Base-by-base conservation (phyloP, 1,140 invertebrate genomes). In the Aphis gossypii region DNA sequence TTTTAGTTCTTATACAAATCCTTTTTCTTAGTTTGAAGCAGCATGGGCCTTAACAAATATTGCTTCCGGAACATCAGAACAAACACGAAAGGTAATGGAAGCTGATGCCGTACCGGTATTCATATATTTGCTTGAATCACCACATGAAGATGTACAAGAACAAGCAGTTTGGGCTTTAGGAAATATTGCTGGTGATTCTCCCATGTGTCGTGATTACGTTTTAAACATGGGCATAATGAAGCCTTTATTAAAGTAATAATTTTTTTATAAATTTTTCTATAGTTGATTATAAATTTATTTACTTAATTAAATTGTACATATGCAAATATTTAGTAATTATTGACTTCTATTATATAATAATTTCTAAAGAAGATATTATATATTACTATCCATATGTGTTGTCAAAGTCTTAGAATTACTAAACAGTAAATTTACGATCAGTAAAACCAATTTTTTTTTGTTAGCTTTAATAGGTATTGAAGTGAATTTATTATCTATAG, bases 11-110 rank as follows among this genome's bases (percentile, higher is more conserved):
- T 91, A 23, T 38, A 30, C 1, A 46, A 44, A 35, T 54, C 35
- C 56, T 54, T 35, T 93, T 86, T 91, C n/a, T 87, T 94, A 99
- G 97, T 99, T 99, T 96, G 99, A 99, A 96, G 98, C 99, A 93
- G 98, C 99, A 87, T 99, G 99, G 99, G 98, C 98, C 88, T 95
- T 99, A 94, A 99, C 99, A 90, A 99, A 99, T 95, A 99, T 99
- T 94, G 99, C 99, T 6, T 99, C 98, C 7, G 99, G 99, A n/a
- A 99, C 98, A 41, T 99, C 98, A 35, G 96, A 97, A 93, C 99
- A 99, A 95, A 99, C 99, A 7, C 96, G 97, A 93, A 97, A 98
- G 94, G 99, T 99, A 1, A 98, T 99, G 94, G 98, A 99, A 94
- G 98, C 98, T 60, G 98, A 98, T 86, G 99, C 98, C 48, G 98